Percentiles rank a stretch among this genome's conserved stretches.
phyloP scores from a whole-genome alignment of 2,113 vertebrate genomes.

The Apodemus sylvaticus region DNA sequence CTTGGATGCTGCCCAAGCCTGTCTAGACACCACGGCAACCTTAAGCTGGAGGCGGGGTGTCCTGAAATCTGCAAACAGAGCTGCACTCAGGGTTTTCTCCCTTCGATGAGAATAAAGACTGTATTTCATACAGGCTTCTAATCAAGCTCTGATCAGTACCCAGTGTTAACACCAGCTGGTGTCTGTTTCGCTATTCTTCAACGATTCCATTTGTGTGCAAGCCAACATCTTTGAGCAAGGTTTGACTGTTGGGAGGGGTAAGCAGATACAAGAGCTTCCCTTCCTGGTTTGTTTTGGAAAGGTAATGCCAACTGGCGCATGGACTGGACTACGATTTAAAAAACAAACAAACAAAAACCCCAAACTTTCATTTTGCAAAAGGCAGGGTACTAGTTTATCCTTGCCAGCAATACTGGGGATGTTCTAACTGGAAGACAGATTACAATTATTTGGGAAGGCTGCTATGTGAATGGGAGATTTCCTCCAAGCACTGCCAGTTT shows the following conservation, averaged over 20 bases:
- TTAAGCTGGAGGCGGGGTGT: not conserved
- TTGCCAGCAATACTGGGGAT: not conserved
- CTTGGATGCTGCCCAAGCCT: slow-evolving; percentile 60
- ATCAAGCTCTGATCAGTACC: not conserved
- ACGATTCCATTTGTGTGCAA: not conserved
- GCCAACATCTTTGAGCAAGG: not conserved
- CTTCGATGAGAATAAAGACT: not conserved
- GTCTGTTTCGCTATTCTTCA: not conserved
- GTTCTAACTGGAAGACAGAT: not conserved
- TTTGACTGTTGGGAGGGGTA: not conserved
- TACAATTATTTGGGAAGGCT: not conserved
- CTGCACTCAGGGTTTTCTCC: not conserved
- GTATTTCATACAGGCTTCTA: not conserved
- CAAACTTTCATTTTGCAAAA: not conserved
- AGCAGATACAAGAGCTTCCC: not conserved
- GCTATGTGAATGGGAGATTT: not conserved
- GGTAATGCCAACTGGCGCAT: not conserved
- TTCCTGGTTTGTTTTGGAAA: not conserved
- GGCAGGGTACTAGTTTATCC: not conserved
- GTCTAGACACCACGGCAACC: slow-evolving; percentile 65
- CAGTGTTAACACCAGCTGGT: not conserved
- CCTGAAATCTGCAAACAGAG: not conserved
- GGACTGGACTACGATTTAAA: not conserved
- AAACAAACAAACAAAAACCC: not conserved
- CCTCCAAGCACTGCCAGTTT: not conserved